These are phyloP conservation scores for Neogobius melanostomus DNA, from an alignment of 2,113 vertebrate species.

Conservation along the genomic window DNA sequence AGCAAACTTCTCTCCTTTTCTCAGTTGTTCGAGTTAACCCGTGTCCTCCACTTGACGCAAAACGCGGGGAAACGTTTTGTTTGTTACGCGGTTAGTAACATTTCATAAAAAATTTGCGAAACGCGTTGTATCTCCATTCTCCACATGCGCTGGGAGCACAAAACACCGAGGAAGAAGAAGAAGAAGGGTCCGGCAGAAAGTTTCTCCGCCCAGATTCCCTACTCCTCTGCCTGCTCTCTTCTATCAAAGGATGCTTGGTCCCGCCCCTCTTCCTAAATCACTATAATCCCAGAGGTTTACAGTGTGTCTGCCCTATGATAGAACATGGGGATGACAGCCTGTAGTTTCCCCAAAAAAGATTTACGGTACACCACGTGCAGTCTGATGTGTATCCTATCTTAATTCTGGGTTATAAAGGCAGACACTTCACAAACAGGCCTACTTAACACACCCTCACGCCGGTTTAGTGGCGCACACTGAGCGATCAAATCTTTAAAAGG, in stretches of 20 bases:
- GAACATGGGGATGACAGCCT: neutral
- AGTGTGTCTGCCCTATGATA: slow-evolving; percentile 1
- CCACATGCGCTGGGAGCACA: slow-evolving; percentile 1
- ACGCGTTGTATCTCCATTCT: too few relatives aligned
- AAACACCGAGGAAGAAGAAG: slow-evolving; percentile 12
- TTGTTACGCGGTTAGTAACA: neutral
- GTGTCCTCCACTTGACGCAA: neutral
- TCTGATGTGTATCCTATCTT: neutral
- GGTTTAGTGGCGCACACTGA: slow-evolving; percentile 12
- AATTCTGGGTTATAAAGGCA: neutral
- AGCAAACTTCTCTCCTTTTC: slow-evolving; percentile 23
- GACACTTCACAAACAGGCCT: too few relatives aligned
- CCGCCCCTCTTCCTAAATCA: slow-evolving; percentile 60
- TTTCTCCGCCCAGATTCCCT: slow-evolving; percentile 64
- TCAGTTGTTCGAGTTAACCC: neutral
- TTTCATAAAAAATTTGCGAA: neutral
- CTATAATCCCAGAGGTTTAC: slow-evolving; percentile 14
- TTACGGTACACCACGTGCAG: neutral
- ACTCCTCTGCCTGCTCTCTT: slow-evolving; percentile 28
- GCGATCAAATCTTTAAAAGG: slow-evolving; percentile 37
- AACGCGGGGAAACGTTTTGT: neutral
- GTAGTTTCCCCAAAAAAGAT: neutral
- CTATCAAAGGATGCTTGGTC: slow-evolving; percentile 59
- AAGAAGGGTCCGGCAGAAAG: slow-evolving; percentile 31
- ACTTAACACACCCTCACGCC: neutral